A percentile compares a stretch with the other conserved stretches of the same genome.
Conservation (phyloP, 1,140 invertebrate genomes). For the Drosophila nikananu region DNA sequence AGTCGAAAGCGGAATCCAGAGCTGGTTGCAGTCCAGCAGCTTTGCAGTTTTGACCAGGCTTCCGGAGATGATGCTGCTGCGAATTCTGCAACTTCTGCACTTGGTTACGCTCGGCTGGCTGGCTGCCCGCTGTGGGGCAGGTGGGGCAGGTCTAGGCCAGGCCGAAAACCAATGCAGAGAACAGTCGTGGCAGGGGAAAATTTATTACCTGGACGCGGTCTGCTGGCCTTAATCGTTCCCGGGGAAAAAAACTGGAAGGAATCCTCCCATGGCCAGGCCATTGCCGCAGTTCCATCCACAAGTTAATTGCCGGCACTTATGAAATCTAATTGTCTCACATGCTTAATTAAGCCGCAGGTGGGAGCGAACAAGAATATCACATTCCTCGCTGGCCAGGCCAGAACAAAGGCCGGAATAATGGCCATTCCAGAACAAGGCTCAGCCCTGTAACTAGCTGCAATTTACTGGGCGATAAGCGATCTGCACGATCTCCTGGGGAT, state of each 20-base stretch:
- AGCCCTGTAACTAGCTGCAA: conserved; percentile 69
- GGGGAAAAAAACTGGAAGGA: conserved; percentile 14
- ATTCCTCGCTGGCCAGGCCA: conserved; percentile 20
- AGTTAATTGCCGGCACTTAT: conserved; percentile 47
- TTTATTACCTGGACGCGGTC: conserved; percentile 40
- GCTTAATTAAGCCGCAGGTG: conserved; percentile 44
- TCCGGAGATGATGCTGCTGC: conserved; percentile 31
- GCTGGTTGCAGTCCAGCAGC: conserved; percentile 55
- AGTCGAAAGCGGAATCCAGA: conserved; percentile 30
- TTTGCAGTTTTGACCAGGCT: conserved; percentile 33
- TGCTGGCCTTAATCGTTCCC: conserved; percentile 34
- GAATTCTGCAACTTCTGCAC: conserved; percentile 14
- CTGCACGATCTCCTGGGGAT: conserved; percentile 33
- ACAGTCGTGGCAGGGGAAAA: conserved; percentile 20
- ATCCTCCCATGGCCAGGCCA: conserved; percentile 21
- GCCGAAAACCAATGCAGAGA: conserved; percentile 31
- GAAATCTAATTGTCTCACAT: conserved; percentile 45
- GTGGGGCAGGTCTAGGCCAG: conserved; percentile 36
- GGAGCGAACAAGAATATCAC: conserved; percentile 27
- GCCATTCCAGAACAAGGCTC: conserved; percentile 33
- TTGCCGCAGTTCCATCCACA: conserved; percentile 1
- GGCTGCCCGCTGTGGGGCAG: conserved; percentile 42
- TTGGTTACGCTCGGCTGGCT: conserved; percentile 35
- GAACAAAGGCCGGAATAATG: conserved; percentile 36
- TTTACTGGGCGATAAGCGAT: conserved; percentile 54